phyloP scores from a whole-genome alignment of 2,113 vertebrate species.

The Willisornis vidua region DNA sequence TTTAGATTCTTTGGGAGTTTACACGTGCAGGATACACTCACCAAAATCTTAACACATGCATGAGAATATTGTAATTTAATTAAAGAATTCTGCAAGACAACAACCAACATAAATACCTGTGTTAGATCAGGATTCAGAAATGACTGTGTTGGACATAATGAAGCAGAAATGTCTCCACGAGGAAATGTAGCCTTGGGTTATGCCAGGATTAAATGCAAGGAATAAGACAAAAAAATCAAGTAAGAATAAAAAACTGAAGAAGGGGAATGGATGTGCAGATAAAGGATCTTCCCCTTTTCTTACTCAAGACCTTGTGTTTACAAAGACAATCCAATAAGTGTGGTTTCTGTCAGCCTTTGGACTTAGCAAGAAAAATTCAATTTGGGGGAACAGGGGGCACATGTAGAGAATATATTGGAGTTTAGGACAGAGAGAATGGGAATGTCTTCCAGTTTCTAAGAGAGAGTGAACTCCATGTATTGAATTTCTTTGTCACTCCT shows the following conservation, averaged over 20 bases:
- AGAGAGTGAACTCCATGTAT: background rate
- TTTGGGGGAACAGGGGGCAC: background rate
- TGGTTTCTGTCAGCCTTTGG: background rate
- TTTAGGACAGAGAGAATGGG: background rate
- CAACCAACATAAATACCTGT: accelerated
- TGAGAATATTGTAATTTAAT: background rate
- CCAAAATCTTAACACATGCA: background rate
- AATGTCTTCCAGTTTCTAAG: background rate
- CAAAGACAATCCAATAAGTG: background rate
- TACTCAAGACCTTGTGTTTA: background rate
- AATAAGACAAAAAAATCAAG: background rate
- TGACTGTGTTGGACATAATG: background rate
- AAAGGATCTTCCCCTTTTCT: background rate
- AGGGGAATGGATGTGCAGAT: background rate
- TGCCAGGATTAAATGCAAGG: background rate
- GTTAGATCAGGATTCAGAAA: background rate
- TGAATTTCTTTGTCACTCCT: background rate
- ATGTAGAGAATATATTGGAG: background rate
- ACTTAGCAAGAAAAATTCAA: background rate
- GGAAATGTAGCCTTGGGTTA: background rate
- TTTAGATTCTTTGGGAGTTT: background rate
- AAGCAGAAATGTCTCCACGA: background rate
- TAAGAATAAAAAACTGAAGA: background rate
- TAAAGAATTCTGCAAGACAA: background rate
- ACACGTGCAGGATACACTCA: background rate